Evolutionary conservation across 2,113 vertebrate species (phyloP).

Genomic region (Macrotus californicus): DNA sequence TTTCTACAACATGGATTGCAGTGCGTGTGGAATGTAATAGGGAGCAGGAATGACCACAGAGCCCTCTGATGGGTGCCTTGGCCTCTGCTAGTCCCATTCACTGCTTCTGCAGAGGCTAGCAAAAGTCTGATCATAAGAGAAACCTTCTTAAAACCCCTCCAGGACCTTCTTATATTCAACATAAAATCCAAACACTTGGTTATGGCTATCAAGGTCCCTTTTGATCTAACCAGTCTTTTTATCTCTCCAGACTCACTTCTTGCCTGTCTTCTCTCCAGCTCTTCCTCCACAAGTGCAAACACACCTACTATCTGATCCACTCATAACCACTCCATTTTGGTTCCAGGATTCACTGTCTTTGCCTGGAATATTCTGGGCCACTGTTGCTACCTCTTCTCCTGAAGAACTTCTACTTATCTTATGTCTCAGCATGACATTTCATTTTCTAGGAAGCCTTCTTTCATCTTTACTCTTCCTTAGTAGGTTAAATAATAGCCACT

Average conservation of each 20-base stretch:
- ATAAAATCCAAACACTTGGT: neutral
- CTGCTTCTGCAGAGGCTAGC: neutral
- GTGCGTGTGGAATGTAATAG: neutral
- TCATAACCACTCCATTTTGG: neutral
- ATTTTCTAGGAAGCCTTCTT: neutral
- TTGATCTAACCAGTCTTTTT: neutral
- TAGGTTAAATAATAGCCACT: neutral
- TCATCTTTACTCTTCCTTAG: neutral
- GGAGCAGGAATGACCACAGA: neutral
- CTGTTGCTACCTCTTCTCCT: neutral
- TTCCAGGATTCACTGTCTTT: neutral
- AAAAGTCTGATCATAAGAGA: neutral
- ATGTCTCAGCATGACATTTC: neutral
- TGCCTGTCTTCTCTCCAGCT: neutral
- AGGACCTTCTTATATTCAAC: neutral
- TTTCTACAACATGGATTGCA: neutral
- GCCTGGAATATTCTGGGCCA: neutral
- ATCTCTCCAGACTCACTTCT: neutral
- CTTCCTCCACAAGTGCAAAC: neutral
- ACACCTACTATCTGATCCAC: neutral
- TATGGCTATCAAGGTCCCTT: too few relatives aligned
- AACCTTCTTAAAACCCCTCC: neutral
- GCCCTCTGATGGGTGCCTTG: neutral
- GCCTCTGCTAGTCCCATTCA: neutral
- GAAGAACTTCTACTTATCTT: neutral